Percentiles rank a stretch among this genome's conserved stretches.
Conservation (phyloP, 1,140 invertebrate species). For the Drosophila quadrilineata region DNA sequence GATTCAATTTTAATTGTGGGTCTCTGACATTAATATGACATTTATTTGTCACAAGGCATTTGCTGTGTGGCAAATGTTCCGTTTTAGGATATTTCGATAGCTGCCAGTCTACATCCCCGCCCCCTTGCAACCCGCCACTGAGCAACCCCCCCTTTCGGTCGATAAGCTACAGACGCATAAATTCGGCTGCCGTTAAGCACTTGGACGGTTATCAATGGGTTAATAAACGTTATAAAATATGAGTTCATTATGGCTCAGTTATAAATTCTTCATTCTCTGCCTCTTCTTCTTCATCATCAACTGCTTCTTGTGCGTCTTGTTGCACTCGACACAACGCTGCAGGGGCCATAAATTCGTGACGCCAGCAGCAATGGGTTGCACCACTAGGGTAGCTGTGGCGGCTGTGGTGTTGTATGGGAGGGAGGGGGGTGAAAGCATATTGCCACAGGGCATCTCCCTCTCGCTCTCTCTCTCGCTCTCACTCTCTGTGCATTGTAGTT, state of each 20-base stretch:
- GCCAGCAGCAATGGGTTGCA: constrained; percentile 30
- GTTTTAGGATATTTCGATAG: constrained; percentile 48
- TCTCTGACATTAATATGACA: constrained; percentile 77
- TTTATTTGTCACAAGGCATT: constrained; percentile 72
- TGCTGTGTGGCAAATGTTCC: constrained; percentile 35
- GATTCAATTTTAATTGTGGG: constrained; percentile 64
- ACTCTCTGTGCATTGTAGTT: too few relatives aligned
- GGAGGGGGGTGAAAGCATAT: constrained; percentile 33
- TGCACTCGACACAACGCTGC: constrained; percentile 60
- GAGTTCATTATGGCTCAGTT: constrained; percentile 74
- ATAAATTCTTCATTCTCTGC: too few relatives aligned
- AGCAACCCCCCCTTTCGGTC: not conserved
- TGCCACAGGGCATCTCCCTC: constrained; percentile 43
- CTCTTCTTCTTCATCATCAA: too few relatives aligned
- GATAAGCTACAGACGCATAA: constrained; percentile 59
- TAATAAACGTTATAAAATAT: constrained; percentile 80
- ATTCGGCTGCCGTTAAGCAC: constrained; percentile 55
- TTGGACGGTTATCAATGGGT: constrained; percentile 73
- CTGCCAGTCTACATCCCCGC: not conserved
- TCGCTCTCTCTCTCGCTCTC: too few relatives aligned
- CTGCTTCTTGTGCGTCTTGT: constrained; percentile 67
- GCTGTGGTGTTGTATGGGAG: not conserved
- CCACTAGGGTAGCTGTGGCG: not conserved
- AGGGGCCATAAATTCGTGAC: constrained; percentile 72
- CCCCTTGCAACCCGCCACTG: not conserved